A percentile compares a stretch with the other conserved stretches of the same genome.
Conservation (phyloP, 2,113 vertebrate genomes). For the Crypturellus undulatus region DNA sequence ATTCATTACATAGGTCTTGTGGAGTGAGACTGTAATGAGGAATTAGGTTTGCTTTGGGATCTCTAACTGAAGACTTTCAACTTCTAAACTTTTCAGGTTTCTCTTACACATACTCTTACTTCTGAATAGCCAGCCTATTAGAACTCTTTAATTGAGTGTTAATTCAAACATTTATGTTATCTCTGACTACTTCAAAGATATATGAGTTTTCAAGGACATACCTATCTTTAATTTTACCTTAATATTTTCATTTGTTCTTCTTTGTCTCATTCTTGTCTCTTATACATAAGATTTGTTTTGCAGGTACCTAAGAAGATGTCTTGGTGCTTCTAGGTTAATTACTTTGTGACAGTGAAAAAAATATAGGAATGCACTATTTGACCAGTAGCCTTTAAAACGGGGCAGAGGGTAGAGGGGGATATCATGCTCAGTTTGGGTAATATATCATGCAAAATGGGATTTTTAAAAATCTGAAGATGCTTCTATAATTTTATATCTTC, state of each 20-base stretch:
- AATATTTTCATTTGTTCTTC: neutral
- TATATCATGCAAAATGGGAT: neutral
- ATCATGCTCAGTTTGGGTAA: neutral
- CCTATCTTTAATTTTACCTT: neutral
- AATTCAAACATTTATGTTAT: neutral
- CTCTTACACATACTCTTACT: neutral
- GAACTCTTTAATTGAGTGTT: neutral
- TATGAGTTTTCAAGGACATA: neutral
- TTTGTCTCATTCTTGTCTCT: neutral
- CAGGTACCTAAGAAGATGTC: neutral
- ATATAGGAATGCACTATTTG: neutral
- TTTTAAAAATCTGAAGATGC: neutral
- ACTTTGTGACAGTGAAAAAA: neutral
- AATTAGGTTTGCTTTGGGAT: neutral
- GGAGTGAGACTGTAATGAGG: neutral
- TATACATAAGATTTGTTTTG: neutral
- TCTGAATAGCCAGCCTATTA: neutral
- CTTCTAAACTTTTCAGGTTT: neutral
- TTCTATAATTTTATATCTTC: neutral
- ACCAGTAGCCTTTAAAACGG: neutral
- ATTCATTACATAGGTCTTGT: neutral
- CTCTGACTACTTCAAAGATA: neutral
- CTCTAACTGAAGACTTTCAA: neutral
- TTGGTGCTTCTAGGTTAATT: neutral
- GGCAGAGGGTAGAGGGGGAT: neutral